Evolutionary conservation across 2,888 invertebrate species (phyloP).

Genomic region (Caenorhabditis japonica): DNA sequence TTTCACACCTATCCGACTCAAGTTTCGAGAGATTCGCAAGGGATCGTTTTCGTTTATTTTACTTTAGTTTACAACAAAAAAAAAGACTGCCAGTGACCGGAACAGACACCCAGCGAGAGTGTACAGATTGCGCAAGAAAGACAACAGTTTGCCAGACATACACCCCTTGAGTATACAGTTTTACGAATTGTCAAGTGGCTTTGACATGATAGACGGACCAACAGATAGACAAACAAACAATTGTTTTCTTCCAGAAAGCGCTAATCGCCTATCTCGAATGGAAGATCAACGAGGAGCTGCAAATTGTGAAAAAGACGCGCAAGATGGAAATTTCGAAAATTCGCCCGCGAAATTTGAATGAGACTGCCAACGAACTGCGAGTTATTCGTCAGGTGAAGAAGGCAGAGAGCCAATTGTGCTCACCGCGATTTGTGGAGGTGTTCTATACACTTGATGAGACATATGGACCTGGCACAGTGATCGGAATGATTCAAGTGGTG

Average conservation of each 20-base stretch:
- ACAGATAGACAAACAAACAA: not conserved
- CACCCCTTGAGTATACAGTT: constrained; percentile 11
- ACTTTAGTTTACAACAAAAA: constrained; percentile 20
- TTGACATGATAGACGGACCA: constrained; percentile 1
- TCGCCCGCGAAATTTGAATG: constrained; percentile 50
- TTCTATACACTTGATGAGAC: constrained; percentile 61
- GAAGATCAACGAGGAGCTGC: constrained; percentile 62
- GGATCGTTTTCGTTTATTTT: constrained; percentile 39
- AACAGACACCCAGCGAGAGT: constrained; percentile 22
- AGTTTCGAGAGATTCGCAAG: constrained; percentile 25
- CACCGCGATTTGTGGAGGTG: constrained; percentile 49
- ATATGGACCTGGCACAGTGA: constrained; percentile 54
- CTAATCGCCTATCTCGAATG: constrained; percentile 64
- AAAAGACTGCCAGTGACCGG: constrained; percentile 26
- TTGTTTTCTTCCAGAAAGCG: constrained; percentile 57
- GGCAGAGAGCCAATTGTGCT: constrained; percentile 14
- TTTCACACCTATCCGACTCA: constrained; percentile 27
- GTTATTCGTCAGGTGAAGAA: constrained; percentile 34
- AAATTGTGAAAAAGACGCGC: constrained; percentile 56
- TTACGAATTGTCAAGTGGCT: constrained; percentile 11
- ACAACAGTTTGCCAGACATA: constrained; percentile 34
- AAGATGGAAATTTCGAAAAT: constrained; percentile 39
- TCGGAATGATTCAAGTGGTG: constrained; percentile 57
- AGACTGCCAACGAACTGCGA: constrained; percentile 36
- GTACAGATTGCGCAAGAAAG: constrained; percentile 29